Evolutionary conservation across 1,140 invertebrate species (phyloP).

Genomic region (Nebria ingens): DNA sequence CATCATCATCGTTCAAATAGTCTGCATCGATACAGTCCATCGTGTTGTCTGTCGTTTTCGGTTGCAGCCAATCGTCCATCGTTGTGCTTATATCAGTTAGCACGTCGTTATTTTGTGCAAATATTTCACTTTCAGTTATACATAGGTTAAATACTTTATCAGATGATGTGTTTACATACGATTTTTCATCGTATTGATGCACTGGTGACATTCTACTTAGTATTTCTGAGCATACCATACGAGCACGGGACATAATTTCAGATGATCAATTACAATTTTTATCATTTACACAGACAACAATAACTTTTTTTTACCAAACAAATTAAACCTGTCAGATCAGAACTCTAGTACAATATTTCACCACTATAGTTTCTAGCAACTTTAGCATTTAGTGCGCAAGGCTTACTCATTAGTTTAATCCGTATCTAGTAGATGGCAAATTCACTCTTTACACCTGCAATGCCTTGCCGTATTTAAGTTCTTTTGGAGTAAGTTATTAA

Average conservation of each 20-base stretch:
- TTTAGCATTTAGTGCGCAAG: too few species aligned
- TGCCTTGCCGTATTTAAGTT: too few species aligned
- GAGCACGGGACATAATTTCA: not conserved
- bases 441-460: too few species aligned
- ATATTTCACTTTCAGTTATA: not conserved
- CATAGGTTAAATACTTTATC: not conserved
- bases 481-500: too few species aligned
- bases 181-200: not conserved
- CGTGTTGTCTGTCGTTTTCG: not conserved
- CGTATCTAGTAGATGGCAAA: too few species aligned
- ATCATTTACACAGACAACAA: not conserved
- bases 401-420: too few species aligned
- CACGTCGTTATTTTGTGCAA: not conserved
- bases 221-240: slow-evolving; percentile 2
- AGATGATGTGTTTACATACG: not conserved
- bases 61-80: not conserved
- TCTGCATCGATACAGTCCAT: not conserved
- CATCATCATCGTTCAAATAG: not conserved
- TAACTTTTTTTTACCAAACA: not conserved
- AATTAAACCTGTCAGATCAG: not conserved
- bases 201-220: not conserved
- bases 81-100: not conserved
- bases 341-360: too few species aligned
- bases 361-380: too few species aligned
- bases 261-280: not conserved